Evolutionary conservation across 2,797 vertebrate species (phyloP).

Genomic region (Thaleichthys pacificus): DNA sequence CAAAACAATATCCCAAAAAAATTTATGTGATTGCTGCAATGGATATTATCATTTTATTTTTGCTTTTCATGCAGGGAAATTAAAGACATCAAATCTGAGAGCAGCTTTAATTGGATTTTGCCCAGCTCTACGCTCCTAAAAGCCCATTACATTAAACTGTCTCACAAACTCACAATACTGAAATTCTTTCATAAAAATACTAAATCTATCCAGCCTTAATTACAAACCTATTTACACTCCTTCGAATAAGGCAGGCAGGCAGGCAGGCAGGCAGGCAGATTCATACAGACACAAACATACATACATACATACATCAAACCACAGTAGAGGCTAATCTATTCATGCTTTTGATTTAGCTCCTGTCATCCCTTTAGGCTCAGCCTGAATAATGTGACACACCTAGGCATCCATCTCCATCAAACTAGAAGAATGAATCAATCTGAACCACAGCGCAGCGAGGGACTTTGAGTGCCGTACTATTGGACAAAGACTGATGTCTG

Average conservation of each 20-base stretch:
- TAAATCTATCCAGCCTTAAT: neutral
- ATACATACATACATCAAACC: neutral
- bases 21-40: too few species aligned
- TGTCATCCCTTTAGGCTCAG: too few species aligned
- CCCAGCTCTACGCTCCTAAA: conserved; percentile 34
- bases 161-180: conserved; percentile 9
- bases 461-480: neutral
- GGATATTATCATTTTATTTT: conserved; percentile 5
- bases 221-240: neutral
- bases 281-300: neutral
- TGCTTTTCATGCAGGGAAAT: conserved; percentile 44
- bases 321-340: too few species aligned
- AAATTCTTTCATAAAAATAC: neutral
- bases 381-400: too few species aligned
- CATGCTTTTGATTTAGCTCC: too few species aligned
- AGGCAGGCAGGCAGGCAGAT: neutral
- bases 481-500: conserved; percentile 3
- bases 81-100: conserved; percentile 26
- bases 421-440: neutral
- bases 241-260: neutral
- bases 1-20: conserved; percentile 27
- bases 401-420: neutral
- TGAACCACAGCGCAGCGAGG: neutral
- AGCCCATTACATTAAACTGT: neutral
- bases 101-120: conserved; percentile 17